Evolutionary conservation across 2,888 invertebrate genomes (phyloP), one percentile per base, ranked within the genome.

Genomic region (Aelia acuminata): DNA sequence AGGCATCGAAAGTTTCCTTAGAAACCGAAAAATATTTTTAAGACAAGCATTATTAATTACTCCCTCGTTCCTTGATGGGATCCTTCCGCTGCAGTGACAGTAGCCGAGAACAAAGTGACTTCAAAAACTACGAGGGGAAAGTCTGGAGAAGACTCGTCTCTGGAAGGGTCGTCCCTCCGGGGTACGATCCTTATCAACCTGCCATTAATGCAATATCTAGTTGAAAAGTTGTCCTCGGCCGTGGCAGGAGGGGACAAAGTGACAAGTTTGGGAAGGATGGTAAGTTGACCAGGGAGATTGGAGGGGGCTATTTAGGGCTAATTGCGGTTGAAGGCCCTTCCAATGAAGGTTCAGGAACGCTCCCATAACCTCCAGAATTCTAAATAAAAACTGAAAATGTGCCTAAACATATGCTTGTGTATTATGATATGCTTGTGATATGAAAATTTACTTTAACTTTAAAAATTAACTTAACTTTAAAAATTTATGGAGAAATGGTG

Each of bases 191-290:
- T 39, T 75, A 39, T 43, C 75, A 39, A 20, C 43, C 75, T 75
- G 22, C 75, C 75, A 43, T 75, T 75, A 75, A 75, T 75, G n/a
- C 43, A 75, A 75, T 75, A 75, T 75, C 43, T 75, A 75, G 75
- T 75, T 75, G 75, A 43, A 75, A 75, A 75, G 75, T 75, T 75
- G 43, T 35, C 18, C 22, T n/a, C 39, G 75, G 10, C 39, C n/a
- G n/a, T n/a, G n/a, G n/a, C n/a, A n/a, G n/a, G n/a, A 63, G 75
- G 75, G 43, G 43, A 35, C 1, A 43, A n/a, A 75, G 75, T 75
- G 75, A 75, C 75, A 75, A 75, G 75, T 75, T 75, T 35, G 20
- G 75, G 39, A 39, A 75, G 75, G 75, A 75, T 75, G 75, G 5
- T 39, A 39, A 75, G 22, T 35, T 75, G 35, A 43, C 39, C 75